Conservation (phyloP, 2,797 vertebrate species). For the Rhincodon typus region DNA sequence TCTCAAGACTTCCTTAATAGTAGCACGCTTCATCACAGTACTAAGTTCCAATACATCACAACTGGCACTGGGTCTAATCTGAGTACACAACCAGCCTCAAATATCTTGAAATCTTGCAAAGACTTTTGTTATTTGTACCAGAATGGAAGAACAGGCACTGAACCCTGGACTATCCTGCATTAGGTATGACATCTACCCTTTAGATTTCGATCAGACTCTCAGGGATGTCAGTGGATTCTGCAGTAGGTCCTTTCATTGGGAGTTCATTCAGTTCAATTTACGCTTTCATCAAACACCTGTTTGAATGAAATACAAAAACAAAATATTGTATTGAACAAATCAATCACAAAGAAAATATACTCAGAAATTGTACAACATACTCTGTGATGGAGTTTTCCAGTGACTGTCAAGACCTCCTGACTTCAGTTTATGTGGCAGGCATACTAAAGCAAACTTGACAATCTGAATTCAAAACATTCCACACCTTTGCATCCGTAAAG, state of each 20-base stretch:
- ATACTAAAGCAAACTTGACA: background rate
- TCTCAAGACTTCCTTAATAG: no score
- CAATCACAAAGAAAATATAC: background rate
- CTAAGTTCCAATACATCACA: no score
- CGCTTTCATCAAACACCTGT: background rate
- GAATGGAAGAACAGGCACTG: background rate
- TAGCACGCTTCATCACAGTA: no score
- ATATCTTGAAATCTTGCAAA: background rate
- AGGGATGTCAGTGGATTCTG: background rate
- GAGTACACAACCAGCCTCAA: background rate
- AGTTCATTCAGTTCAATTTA: background rate
- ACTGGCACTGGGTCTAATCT: no score
- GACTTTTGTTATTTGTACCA: background rate
- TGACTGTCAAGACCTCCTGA: background rate
- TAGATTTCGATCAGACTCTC: background rate
- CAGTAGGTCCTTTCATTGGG: background rate
- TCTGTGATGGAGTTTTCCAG: background rate
- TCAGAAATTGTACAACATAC: background rate
- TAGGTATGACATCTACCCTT: background rate
- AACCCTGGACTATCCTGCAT: background rate
- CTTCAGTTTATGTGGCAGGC: background rate
- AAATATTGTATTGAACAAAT: background rate
- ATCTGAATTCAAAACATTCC: background rate
- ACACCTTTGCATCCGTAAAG: background rate
- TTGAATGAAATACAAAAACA: background rate